These are phyloP conservation scores for Rhopalosiphum nymphaeae DNA, from an alignment of 2,888 invertebrate species.

Conservation along the genomic window DNA sequence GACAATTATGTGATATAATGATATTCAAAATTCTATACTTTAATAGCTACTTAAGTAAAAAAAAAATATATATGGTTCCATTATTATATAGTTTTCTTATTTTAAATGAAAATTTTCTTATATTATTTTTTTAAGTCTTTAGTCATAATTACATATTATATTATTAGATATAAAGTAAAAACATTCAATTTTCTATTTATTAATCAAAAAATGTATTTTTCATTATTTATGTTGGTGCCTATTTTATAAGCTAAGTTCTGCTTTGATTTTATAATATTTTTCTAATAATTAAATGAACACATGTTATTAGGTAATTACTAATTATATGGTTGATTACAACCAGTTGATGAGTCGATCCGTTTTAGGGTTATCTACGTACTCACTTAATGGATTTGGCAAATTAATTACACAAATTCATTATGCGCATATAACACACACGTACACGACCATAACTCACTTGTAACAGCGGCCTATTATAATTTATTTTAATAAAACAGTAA, in stretches of 20 bases:
- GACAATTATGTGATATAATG: not conserved
- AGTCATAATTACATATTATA: not conserved
- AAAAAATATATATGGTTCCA: not conserved
- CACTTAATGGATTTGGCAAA: not conserved
- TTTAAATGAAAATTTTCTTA: not conserved
- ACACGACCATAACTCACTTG: slow-evolving; percentile 21
- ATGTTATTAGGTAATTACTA: not conserved
- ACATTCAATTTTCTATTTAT: not conserved
- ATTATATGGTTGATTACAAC: not conserved
- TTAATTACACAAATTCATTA: not conserved
- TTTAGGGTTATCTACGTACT: not conserved
- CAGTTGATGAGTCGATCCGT: not conserved
- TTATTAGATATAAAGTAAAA: not conserved
- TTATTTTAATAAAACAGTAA: slow-evolving; percentile 45
- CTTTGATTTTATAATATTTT: not conserved
- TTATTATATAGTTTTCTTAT: not conserved
- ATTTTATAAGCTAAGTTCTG: not conserved
- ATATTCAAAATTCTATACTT: not conserved
- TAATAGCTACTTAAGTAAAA: not conserved
- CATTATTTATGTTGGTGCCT: not conserved
- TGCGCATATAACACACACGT: not conserved
- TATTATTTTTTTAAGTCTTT: not conserved
- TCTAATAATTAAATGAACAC: not conserved
- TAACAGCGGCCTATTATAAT: not conserved
- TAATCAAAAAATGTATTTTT: not conserved